phyloP scores from a whole-genome alignment of 2,888 invertebrate species.

The Bimastos eiseni region DNA sequence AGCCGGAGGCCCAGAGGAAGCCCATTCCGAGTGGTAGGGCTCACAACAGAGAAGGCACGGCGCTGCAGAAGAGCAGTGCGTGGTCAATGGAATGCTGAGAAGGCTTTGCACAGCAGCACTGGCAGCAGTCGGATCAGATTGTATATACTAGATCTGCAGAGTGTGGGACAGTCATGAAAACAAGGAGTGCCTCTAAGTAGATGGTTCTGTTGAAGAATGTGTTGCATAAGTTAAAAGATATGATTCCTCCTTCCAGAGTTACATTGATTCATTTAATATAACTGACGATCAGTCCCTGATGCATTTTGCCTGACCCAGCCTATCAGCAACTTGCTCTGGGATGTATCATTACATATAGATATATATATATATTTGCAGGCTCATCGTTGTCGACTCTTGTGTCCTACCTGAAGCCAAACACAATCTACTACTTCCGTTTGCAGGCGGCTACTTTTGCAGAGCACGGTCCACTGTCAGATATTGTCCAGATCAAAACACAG shows the following conservation, averaged over 20 bases:
- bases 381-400: constrained; percentile 17
- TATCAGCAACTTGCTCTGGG: not conserved
- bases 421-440: constrained; percentile 27
- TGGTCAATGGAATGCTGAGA: no score
- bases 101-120: no score
- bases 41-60: no score
- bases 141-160: no score
- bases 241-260: not conserved
- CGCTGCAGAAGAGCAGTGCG: no score
- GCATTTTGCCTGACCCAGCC: not conserved
- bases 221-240: not conserved
- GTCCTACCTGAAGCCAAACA: constrained; percentile 20
- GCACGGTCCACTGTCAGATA: constrained; percentile 8
- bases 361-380: not conserved
- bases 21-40: no score
- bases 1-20: no score
- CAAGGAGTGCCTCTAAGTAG: not conserved
- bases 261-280: not conserved
- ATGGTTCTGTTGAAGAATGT: not conserved
- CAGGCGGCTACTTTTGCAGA: constrained; percentile 25
- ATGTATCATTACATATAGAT: not conserved
- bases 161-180: no score
- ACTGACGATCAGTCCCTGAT: no score
- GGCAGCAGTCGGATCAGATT: no score
- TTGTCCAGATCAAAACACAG: constrained; percentile 24